These are phyloP conservation scores for Myotis brandtii DNA, from an alignment of 2,113 vertebrate species.

Conservation along the genomic window DNA sequence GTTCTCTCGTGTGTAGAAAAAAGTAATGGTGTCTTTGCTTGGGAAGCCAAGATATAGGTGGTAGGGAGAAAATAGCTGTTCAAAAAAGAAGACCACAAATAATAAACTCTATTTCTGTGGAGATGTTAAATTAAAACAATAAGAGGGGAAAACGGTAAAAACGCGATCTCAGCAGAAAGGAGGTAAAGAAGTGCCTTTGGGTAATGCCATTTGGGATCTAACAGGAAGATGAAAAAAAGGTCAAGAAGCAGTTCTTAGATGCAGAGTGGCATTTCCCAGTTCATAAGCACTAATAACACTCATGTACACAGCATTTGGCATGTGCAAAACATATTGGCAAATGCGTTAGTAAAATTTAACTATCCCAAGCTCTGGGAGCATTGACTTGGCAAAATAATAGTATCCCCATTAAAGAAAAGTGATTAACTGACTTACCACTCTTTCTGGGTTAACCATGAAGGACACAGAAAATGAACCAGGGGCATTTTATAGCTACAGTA, in stretches of 20 bases:
- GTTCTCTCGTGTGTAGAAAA: not conserved
- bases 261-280: not conserved
- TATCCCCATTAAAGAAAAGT: constrained; percentile 11
- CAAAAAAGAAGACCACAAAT: not conserved
- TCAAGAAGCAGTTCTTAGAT: not conserved
- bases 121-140: not conserved
- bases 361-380: constrained; percentile 31
- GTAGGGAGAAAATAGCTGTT: not conserved
- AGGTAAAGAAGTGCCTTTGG: not conserved
- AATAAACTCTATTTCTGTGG: not conserved
- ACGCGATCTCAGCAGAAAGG: not conserved
- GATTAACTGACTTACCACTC: constrained; percentile 41
- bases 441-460: not conserved
- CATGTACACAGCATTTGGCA: not conserved
- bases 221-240: not conserved
- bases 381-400: constrained; percentile 12
- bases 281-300: constrained; percentile 25
- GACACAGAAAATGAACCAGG: not conserved
- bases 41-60: not conserved
- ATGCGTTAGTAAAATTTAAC: constrained; percentile 64
- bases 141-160: not conserved
- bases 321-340: constrained; percentile 44
- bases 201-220: not conserved
- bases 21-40: not conserved
- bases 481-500: not conserved